Evolutionary conservation across 2,113 vertebrate genomes (phyloP).

Genomic region (Bucco capensis): DNA sequence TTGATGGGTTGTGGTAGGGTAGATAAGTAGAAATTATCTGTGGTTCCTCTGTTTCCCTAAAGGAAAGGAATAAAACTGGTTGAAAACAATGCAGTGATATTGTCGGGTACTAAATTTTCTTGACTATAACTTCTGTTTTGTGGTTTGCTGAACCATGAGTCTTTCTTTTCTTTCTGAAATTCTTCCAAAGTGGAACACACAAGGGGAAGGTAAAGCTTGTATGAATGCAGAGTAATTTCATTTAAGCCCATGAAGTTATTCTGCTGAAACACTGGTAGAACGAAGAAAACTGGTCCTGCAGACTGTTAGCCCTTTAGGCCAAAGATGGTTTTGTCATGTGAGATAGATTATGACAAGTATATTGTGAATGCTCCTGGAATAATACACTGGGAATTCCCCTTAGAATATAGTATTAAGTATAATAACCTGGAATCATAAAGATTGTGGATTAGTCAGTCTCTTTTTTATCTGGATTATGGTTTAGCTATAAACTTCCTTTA

Average conservation of each 20-base stretch:
- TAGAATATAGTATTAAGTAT: background rate
- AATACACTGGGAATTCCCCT: too few species aligned
- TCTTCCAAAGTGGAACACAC: background rate
- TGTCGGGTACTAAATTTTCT: background rate
- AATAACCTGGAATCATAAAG: background rate
- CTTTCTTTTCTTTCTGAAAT: slow-evolving; percentile 1
- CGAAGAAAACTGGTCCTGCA: background rate
- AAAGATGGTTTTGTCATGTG: background rate
- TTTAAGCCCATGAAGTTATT: background rate
- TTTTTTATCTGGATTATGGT: background rate
- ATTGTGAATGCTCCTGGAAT: background rate
- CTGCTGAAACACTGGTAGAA: background rate
- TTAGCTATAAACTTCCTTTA: background rate
- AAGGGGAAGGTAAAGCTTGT: background rate
- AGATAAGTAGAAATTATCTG: background rate
- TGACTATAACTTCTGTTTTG: background rate
- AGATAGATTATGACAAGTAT: background rate
- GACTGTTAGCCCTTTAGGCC: background rate
- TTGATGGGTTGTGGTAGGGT: background rate
- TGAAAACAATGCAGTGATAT: background rate
- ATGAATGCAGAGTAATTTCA: background rate
- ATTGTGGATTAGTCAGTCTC: background rate
- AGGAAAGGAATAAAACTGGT: background rate
- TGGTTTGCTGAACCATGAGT: background rate
- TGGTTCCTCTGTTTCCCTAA: background rate